Evolutionary conservation across 2,797 vertebrate species (phyloP).

Genomic region (Chloroceryle amazona): DNA sequence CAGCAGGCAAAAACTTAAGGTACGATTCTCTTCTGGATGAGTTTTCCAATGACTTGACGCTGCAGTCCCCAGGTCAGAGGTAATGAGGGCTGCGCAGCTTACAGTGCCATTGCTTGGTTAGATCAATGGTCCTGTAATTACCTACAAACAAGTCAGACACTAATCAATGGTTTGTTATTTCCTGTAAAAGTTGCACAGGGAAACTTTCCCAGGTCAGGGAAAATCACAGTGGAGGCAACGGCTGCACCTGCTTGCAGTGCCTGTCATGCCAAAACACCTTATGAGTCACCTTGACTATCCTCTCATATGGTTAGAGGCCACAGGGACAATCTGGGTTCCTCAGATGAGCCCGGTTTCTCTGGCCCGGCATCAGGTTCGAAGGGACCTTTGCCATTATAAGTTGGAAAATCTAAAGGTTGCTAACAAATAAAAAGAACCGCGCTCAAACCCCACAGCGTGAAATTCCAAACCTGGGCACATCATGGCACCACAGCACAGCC

Average conservation of each 20-base stretch:
- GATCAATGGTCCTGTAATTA: constrained; percentile 85
- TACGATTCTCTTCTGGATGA: constrained; percentile 57
- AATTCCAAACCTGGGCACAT: constrained; percentile 7
- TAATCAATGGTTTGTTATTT: constrained; percentile 82
- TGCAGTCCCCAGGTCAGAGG: constrained; percentile 74
- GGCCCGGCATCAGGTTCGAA: neutral
- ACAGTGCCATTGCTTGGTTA: constrained; percentile 50
- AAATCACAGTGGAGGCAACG: constrained; percentile 64
- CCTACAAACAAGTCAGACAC: constrained; percentile 82
- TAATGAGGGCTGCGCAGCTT: constrained; percentile 71
- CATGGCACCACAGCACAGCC: constrained; percentile 32
- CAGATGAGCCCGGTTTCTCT: constrained; percentile 49
- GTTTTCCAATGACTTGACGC: constrained; percentile 52
- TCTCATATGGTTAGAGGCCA: constrained; percentile 30
- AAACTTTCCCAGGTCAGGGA: constrained; percentile 77
- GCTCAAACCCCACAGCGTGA: neutral
- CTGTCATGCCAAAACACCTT: constrained; percentile 51
- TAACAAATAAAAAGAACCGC: neutral
- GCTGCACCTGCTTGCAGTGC: constrained; percentile 66
- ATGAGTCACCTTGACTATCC: constrained; percentile 63
- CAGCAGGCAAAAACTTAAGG: constrained; percentile 41
- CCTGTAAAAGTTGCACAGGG: constrained; percentile 73
- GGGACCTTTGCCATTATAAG: neutral
- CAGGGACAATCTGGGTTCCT: constrained; percentile 43
- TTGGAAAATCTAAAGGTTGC: neutral